Base-by-base conservation (phyloP, 2,888 invertebrate species). In the Nomada lathburiana region DNA sequence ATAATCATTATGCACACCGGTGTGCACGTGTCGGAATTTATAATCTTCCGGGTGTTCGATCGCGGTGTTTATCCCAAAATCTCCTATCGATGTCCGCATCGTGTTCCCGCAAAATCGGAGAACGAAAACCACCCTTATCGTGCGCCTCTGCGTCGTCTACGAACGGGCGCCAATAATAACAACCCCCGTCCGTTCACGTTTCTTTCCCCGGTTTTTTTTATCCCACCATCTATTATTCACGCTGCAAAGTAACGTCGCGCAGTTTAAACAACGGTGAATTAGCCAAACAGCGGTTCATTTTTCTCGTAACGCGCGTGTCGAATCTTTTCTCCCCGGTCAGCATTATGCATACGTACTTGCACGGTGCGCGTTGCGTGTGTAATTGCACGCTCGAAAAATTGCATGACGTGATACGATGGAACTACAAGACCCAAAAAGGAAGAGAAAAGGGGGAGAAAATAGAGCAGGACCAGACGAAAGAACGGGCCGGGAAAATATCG, bases 361-460 rank as follows among this genome's bases (percentile, higher is more conserved):
- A 7, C 36, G 0, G 7, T 5, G 44, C 50, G 70, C 50, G 70
- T 82, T 70, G 83, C 82, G 77, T 83, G 83, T 50, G 69, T 44
- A 74, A 73, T 73, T 77, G 65, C 65, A 55, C 70, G 65, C 52
- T 69, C 26, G 26, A 47, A 67, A 74, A 83, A 74, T 83, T 77
- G 83, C 70, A 44, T 82, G 73, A 76, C 77, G 73, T 57, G 76
- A 62, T 74, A 65, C 50, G 68, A 23, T 52, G 62, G 59, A 78
- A 77, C 70, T 80, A 59, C 53, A 70, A 60, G 26, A 42, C 67
- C 3, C 36, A 36, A n/a, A 57, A 23, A 50, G 11, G 20, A 44
- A 10, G 1, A 0, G 16, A 44, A 23, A 23, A 16, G 23, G n/a
- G 2, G 18, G 18, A 16, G 26, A 36, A 18, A 29, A 60, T 36